phyloP scores from a whole-genome alignment of 2,113 vertebrate genomes.

The Ictalurus punctatus region DNA sequence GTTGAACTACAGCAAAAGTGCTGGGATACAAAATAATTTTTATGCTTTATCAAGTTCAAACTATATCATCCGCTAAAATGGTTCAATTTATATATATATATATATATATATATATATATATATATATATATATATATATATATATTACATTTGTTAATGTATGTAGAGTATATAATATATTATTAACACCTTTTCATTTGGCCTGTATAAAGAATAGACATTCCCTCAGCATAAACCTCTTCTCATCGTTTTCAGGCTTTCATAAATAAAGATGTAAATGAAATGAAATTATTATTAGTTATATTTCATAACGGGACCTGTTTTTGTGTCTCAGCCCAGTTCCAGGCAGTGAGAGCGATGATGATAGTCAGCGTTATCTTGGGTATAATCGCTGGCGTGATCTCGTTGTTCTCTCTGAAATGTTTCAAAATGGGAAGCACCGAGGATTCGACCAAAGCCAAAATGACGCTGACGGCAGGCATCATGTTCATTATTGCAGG shows the following conservation, averaged over 20 bases:
- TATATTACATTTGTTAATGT: background rate
- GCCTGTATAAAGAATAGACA: background rate
- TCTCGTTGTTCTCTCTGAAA: slow-evolving; percentile 83
- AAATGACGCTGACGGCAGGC: slow-evolving; percentile 86
- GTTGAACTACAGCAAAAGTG: background rate
- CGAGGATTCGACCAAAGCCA: slow-evolving; percentile 82
- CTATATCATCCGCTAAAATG: background rate
- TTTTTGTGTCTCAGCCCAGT: slow-evolving; percentile 70
- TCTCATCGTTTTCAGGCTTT: background rate
- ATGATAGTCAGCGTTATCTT: slow-evolving; percentile 86
- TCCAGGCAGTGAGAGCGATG: slow-evolving; percentile 86
- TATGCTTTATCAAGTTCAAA: background rate
- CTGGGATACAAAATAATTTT: background rate
- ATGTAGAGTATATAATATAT: too few relatives aligned
- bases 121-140: too few relatives aligned
- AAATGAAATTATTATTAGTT: background rate
- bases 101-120: too few relatives aligned
- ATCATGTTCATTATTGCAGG: slow-evolving; percentile 85
- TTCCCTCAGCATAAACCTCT: background rate
- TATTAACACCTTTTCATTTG: background rate
- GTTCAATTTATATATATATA: too few relatives aligned
- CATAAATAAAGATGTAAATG: background rate
- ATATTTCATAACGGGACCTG: too few relatives aligned
- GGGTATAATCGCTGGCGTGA: slow-evolving; percentile 72
- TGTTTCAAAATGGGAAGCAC: slow-evolving; percentile 83